A percentile compares a stretch with the other conserved stretches of the same genome.
Evolutionary conservation across 2,888 invertebrate genomes (phyloP).

Genomic region (Criorhina ranunculi): DNA sequence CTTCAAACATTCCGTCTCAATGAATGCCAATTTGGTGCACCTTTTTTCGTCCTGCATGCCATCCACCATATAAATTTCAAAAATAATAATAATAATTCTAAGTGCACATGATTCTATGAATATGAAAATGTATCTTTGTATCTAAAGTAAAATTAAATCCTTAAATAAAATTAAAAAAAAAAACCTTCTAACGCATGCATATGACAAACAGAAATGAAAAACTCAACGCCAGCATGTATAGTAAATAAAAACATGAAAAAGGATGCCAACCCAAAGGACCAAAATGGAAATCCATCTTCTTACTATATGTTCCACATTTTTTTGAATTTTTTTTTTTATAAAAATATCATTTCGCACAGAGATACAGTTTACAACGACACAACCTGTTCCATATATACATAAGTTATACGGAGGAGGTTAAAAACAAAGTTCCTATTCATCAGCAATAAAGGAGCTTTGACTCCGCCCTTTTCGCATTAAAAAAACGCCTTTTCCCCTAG

Average conservation of each 20-base stretch:
- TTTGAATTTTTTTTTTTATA: conserved; percentile 9
- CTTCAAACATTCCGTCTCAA: conserved; percentile 22
- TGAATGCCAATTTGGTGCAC: conserved; percentile 51
- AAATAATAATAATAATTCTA: conserved; percentile 59
- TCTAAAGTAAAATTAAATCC: conserved; percentile 68
- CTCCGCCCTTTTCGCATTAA: conserved; percentile 77
- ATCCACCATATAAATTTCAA: conserved; percentile 14
- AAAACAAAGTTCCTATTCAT: conserved; percentile 76
- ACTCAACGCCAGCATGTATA: conserved; percentile 41
- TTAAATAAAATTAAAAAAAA: conserved; percentile 37
- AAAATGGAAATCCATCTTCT: conserved; percentile 33
- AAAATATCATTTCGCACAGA: conserved; percentile 42
- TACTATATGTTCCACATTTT: conserved; percentile 61
- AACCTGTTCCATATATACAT: conserved; percentile 66
- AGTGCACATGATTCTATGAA: conserved; percentile 71
- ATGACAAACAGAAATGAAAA: conserved; percentile 60
- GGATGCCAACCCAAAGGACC: conserved; percentile 55
- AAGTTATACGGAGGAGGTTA: conserved; percentile 65
- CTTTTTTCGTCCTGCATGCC: conserved; percentile 2
- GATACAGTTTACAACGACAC: conserved; percentile 56
- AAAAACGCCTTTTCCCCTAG: conserved; percentile 67
- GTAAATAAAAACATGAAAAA: conserved; percentile 74
- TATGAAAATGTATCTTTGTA: conserved; percentile 68
- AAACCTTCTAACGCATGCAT: conserved; percentile 49
- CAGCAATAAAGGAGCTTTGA: conserved; percentile 75